These are phyloP conservation scores for Carduelis carduelis DNA, from an alignment of 2,797 vertebrate genomes.

Conservation along the genomic window DNA sequence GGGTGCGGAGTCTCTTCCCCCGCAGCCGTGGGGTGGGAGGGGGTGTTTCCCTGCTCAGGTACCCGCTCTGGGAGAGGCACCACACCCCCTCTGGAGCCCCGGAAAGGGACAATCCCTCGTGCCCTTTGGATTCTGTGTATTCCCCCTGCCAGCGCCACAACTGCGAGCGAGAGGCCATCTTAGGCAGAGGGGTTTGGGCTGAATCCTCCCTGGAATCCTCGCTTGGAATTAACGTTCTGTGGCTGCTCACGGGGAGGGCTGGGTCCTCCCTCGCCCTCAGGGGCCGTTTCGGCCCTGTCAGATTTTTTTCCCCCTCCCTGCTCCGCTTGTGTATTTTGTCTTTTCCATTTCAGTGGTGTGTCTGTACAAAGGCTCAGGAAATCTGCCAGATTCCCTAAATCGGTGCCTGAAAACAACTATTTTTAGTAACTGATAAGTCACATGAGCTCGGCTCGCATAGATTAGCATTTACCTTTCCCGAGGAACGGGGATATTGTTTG, in stretches of 20 bases:
- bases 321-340: not conserved
- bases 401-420: constrained; percentile 60
- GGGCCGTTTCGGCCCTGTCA: not conserved
- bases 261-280: not conserved
- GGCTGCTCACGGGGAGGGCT: not conserved
- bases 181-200: constrained; percentile 15
- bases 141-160: not conserved
- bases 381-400: constrained; percentile 65
- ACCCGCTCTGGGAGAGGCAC: not conserved
- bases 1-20: not conserved
- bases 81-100: accelerated
- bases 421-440: constrained; percentile 59
- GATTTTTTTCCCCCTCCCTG: accelerated
- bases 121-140: not conserved
- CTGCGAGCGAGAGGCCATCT: not conserved
- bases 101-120: not conserved
- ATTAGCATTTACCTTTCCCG: constrained; percentile 55
- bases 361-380: constrained; percentile 52
- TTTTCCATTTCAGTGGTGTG: constrained; percentile 1
- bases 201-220: not conserved
- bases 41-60: not conserved
- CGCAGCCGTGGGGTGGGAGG: not conserved
- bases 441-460: constrained; percentile 14
- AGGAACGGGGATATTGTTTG: constrained; percentile 18
- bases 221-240: not conserved